Base-by-base conservation (phyloP, 2,797 vertebrate genomes). In the Pangasius mekongensis region DNA sequence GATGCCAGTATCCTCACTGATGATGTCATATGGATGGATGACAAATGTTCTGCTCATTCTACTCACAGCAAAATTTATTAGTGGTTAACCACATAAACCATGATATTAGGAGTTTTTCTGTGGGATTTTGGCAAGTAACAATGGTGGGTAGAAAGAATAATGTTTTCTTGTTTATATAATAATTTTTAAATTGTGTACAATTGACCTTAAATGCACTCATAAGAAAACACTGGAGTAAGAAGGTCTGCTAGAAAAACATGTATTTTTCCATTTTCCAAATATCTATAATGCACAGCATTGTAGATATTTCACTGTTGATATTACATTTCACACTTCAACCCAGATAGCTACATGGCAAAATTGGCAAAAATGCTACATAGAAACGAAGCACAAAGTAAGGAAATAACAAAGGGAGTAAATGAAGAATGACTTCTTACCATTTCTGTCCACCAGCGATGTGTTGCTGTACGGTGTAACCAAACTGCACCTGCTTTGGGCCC, bases 391-490 rank as follows among this genome's bases (percentile, higher is more conserved):
- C 20, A 58, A 67, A 22, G 30, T 24, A 73, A 88, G 30, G 27
- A 74, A 82, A 77, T 58, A 20, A n/a, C 62, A 74, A 43, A 64
- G 18, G 14, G 67, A 58, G 22, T 71, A 47, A 39, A 67, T 87
- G 16, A 36, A 64, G 20, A 67, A 54, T 5, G 36, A 16, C 24
- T 22, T 30, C 96, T 97, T 93, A 99, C 99, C 99, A 99, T 93
- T 98, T 99, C 90, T 98, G 97, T 71, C 97, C 98, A 0, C 95
- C 94, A 0, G 98, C 97, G 73, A 97, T 94, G 16, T 99, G 98
- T 92, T 99, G 99, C 93, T 99, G 98, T 85, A 99, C 98, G 0
- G 98, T 99, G 95, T 99, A 99, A 90, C 98, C 99, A 81, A 99
- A 99, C 93, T 98, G 99, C 0, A 97, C 96, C 7, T 97, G 96